These are phyloP conservation scores for Gymnosoma rotundatum DNA, from an alignment of 2,888 invertebrate genomes.

Conservation along the genomic window DNA sequence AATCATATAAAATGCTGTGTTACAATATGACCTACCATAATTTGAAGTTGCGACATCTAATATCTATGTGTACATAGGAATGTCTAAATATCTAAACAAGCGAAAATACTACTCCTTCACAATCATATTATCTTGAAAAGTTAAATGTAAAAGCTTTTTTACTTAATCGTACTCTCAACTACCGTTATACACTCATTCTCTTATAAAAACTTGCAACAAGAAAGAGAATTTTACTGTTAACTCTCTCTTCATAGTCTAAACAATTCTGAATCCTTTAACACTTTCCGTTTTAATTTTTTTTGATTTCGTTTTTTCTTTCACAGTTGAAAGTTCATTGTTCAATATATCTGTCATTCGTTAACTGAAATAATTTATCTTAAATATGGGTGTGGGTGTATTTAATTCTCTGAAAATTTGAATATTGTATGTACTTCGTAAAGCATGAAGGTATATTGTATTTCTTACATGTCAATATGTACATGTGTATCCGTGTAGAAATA, in stretches of 20 bases:
- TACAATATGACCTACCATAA: conserved; percentile 66
- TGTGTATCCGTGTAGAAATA: too few species aligned
- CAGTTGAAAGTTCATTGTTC: conserved; percentile 36
- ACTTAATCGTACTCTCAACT: background rate
- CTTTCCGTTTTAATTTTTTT: background rate
- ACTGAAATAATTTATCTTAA: background rate
- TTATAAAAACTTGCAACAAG: background rate
- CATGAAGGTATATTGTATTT: too few species aligned
- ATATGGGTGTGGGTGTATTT: conserved; percentile 33
- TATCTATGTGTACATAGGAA: background rate
- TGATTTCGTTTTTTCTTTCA: background rate
- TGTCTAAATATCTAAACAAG: background rate
- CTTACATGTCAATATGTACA: too few species aligned
- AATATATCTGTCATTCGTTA: conserved; percentile 7
- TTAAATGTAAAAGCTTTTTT: conserved; percentile 14
- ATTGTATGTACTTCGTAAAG: too few species aligned
- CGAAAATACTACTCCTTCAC: too few species aligned
- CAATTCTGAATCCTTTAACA: background rate
- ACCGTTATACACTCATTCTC: background rate
- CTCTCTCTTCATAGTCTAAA: background rate
- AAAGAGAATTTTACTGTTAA: conserved; percentile 36
- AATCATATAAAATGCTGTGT: background rate
- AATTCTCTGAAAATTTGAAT: background rate
- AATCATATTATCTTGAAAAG: background rate
- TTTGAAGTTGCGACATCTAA: conserved; percentile 36